These are phyloP conservation scores for Adelosebastes latens DNA, from an alignment of 2,797 vertebrate species.

Conservation along the genomic window DNA sequence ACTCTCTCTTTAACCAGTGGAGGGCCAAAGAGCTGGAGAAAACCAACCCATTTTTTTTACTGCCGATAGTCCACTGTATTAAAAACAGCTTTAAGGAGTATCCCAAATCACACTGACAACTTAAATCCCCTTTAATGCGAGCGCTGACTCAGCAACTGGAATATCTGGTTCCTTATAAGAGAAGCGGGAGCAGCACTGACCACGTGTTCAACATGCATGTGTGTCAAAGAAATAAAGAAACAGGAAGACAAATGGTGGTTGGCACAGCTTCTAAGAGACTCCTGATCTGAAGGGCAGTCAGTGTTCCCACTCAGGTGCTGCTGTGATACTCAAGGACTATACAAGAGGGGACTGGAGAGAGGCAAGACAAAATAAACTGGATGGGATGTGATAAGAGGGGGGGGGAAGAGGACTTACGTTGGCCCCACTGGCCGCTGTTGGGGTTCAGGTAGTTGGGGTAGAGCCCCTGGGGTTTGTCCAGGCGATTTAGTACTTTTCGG, in stretches of 20 bases:
- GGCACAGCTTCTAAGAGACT: not conserved
- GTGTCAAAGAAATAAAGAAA: not conserved
- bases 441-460: constrained; percentile 99
- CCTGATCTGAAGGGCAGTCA: not conserved
- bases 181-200: not conserved
- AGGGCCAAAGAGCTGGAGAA: not conserved
- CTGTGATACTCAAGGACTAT: not conserved
- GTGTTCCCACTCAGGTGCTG: not conserved
- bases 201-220: not conserved
- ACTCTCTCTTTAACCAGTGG: not conserved
- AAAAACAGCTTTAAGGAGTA: not conserved
- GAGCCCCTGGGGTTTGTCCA: constrained; percentile 97
- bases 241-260: not conserved
- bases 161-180: not conserved
- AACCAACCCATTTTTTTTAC: not conserved
- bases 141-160: not conserved
- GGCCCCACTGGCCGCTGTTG: constrained; percentile 98
- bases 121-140: not conserved
- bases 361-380: not conserved
- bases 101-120: not conserved
- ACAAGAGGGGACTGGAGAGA: not conserved
- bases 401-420: constrained; percentile 90
- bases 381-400: not conserved
- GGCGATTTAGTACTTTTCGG: constrained; percentile 91
- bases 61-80: not conserved